Evolutionary conservation across 1,140 invertebrate genomes (phyloP), one percentile per base, ranked within the genome.

Genomic region (Brevipalpus yothersi): DNA sequence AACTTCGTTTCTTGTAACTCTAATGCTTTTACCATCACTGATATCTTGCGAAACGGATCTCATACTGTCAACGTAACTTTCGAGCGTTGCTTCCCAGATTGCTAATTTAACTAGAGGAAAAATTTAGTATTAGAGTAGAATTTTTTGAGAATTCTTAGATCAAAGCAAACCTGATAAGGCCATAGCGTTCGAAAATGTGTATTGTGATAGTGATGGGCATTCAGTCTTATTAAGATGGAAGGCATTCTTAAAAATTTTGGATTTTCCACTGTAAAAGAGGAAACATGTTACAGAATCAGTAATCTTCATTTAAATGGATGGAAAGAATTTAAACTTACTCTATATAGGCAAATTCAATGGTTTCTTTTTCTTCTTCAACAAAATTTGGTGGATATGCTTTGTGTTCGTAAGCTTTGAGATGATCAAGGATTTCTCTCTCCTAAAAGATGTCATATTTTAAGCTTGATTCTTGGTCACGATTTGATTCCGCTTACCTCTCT

Each of bases 181-280:
- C 71, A 96, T 80, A 10, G 85, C 87, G 76, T 95, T 91, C 8
- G 86, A 89, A 68, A 86, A 82, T 12, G 83, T 78, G 64, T 82
- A 86, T 70, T 83, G 82, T 68, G 85, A 82, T 66, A 80, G 72
- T 68, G 66, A 63, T 17, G 62, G 66, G 17, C 64, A 66, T 23
- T 68, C 66, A 39, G 63, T 49, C 11, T 23, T 15, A 49, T 65
- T 67, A 8, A 73, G 58, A n/a, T 67, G 23, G 47, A 74, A 70
- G 55, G 63, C 66, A 41, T 68, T 69, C 31, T 65, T 66, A 17
- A 63, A 56, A 13, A 73, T 63, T 19, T 66, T 67, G 1, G 71
- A 69, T 62, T 65, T 67, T 13, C 66, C 66, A 13, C 68, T 71
- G 65, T 43, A 61, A 66, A 47, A 59, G 59, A 51, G 21, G 49